Conservation (phyloP, 2,888 invertebrate genomes). For the Liodrosophila aerea region DNA sequence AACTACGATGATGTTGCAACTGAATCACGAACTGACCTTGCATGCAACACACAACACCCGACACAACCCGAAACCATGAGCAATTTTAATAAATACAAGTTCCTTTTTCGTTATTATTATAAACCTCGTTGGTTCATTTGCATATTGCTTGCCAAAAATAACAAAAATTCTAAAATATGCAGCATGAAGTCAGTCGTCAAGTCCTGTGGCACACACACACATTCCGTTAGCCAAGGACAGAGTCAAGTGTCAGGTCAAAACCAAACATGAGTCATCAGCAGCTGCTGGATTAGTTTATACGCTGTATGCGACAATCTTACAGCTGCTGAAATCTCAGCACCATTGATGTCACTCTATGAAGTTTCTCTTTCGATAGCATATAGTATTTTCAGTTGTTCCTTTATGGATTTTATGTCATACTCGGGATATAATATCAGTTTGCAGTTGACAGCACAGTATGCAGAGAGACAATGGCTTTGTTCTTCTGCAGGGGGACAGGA, state of each 20-base stretch:
- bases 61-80: slow-evolving; percentile 29
- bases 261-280: slow-evolving; percentile 1
- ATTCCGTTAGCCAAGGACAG: slow-evolving; percentile 10
- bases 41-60: slow-evolving; percentile 40
- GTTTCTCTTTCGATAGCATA: too few relatives aligned
- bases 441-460: slow-evolving; percentile 20
- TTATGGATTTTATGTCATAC: background rate
- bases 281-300: background rate
- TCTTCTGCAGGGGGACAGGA: background rate
- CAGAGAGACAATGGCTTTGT: slow-evolving; percentile 35
- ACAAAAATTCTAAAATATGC: slow-evolving; percentile 15
- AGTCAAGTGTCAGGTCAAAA: background rate
- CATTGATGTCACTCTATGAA: too few relatives aligned
- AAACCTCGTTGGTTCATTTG: slow-evolving; percentile 59
- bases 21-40: slow-evolving; percentile 53
- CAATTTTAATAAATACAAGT: slow-evolving; percentile 45
- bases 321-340: too few relatives aligned
- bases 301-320: too few relatives aligned
- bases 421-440: slow-evolving; percentile 11
- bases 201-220: slow-evolving; percentile 9
- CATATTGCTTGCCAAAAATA: slow-evolving; percentile 35
- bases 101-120: slow-evolving; percentile 27
- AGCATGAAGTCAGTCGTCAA: background rate
- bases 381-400: background rate
- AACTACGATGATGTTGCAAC: slow-evolving; percentile 49